These are phyloP conservation scores for Andrena hattorfiana DNA, from an alignment of 2,888 invertebrate species.

Conservation along the genomic window DNA sequence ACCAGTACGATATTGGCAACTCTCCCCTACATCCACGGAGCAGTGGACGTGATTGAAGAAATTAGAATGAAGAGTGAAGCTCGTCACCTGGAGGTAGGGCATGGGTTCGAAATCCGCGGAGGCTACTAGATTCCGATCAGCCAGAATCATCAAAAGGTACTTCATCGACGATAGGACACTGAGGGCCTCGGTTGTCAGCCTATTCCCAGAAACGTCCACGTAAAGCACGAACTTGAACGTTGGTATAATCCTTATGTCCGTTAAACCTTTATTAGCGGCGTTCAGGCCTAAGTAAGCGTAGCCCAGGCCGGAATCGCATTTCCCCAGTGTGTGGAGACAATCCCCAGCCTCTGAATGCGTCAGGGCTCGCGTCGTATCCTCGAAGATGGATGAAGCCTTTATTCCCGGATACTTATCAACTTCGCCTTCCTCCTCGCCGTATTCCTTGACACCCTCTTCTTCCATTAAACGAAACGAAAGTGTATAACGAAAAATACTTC, in stretches of 20 bases:
- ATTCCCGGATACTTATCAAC: neutral
- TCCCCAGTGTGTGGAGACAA: slow-evolving; percentile 85
- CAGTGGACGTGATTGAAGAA: neutral
- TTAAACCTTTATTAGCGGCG: slow-evolving; percentile 86
- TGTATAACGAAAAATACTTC: neutral
- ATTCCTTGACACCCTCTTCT: neutral
- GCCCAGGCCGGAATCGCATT: slow-evolving; percentile 85
- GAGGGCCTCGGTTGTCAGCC: slow-evolving; percentile 85
- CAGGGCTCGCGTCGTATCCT: slow-evolving; percentile 68
- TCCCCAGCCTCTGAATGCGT: slow-evolving; percentile 82
- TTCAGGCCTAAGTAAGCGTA: slow-evolving; percentile 88
- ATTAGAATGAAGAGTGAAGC: neutral
- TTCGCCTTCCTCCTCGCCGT: slow-evolving; percentile 37
- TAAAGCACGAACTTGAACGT: slow-evolving; percentile 87
- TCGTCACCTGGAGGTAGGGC: slow-evolving; percentile 85
- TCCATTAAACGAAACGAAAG: slow-evolving; percentile 16
- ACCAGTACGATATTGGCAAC: no score
- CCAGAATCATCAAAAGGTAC: slow-evolving; percentile 87
- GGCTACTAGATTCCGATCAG: slow-evolving; percentile 86
- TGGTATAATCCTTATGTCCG: slow-evolving; percentile 86
- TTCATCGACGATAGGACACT: slow-evolving; percentile 86
- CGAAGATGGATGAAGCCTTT: neutral
- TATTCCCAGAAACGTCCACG: slow-evolving; percentile 87
- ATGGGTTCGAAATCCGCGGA: slow-evolving; percentile 86
- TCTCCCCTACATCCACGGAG: neutral